These are phyloP conservation scores for Epicauta chinensis DNA, from an alignment of 1,140 invertebrate genomes.

Conservation along the genomic window DNA sequence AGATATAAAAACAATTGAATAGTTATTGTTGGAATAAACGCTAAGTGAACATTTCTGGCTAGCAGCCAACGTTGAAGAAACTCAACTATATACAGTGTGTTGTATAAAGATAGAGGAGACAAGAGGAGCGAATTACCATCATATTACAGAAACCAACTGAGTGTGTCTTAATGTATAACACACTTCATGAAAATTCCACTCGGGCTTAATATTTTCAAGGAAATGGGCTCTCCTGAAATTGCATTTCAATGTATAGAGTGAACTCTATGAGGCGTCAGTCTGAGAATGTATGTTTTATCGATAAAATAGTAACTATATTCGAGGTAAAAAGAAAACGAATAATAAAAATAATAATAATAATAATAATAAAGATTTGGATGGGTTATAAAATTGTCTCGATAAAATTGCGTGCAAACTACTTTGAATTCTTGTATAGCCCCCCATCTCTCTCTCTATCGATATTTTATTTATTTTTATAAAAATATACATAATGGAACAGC, in stretches of 20 bases:
- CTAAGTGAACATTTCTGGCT: slow-evolving; percentile 5
- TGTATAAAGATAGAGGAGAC: neutral
- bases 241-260: slow-evolving; percentile 10
- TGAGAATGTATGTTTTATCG: neutral
- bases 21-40: slow-evolving; percentile 21
- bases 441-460: no score
- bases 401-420: no score
- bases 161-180: slow-evolving; percentile 21
- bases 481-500: no score
- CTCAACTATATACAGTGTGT: slow-evolving; percentile 17
- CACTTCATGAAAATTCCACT: slow-evolving; percentile 17
- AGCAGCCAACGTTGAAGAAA: neutral
- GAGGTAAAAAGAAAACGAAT: no score
- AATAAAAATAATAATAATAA: no score
- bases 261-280: neutral
- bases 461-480: no score
- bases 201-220: slow-evolving; percentile 18
- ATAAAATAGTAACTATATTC: no score
- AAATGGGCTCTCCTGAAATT: slow-evolving; percentile 15
- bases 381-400: no score
- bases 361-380: no score
- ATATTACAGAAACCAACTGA: slow-evolving; percentile 23
- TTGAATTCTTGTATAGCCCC: no score
- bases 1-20: slow-evolving; percentile 20
- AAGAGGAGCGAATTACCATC: slow-evolving; percentile 17